Conservation (phyloP, 2,888 invertebrate species). For the Lumbricus terrestris region DNA sequence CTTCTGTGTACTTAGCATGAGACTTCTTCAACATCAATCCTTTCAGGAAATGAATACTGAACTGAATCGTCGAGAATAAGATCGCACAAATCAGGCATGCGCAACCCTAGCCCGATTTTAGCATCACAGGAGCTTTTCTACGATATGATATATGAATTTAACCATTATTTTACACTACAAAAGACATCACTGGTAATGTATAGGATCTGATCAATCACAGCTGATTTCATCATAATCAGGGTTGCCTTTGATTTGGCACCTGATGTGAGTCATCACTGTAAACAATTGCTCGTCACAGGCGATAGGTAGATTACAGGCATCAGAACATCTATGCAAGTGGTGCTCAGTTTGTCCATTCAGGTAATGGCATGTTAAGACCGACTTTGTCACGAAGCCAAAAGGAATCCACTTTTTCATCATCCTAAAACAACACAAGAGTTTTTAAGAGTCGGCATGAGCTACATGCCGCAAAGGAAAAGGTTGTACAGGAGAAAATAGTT, state of each 20-base stretch:
- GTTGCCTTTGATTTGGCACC: background rate
- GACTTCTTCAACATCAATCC: background rate
- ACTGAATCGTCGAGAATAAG: background rate
- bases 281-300: background rate
- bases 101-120: background rate
- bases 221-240: background rate
- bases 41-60: background rate
- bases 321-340: background rate
- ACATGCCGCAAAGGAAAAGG: background rate
- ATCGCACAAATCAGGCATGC: background rate
- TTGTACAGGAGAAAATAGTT: background rate
- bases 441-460: background rate
- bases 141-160: background rate
- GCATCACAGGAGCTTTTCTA: background rate
- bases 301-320: background rate
- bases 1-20: background rate
- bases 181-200: background rate
- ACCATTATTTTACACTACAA: background rate
- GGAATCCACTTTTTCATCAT: background rate
- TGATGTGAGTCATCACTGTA: slow-evolving; percentile 3
- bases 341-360: background rate
- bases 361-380: background rate
- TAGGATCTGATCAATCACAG: background rate
- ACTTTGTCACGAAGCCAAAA: background rate
- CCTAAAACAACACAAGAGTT: background rate